A percentile compares a stretch with the other conserved stretches of the same genome.
phyloP scores from a whole-genome alignment of 2,797 vertebrate genomes.

The Aeoliscus strigatus region DNA sequence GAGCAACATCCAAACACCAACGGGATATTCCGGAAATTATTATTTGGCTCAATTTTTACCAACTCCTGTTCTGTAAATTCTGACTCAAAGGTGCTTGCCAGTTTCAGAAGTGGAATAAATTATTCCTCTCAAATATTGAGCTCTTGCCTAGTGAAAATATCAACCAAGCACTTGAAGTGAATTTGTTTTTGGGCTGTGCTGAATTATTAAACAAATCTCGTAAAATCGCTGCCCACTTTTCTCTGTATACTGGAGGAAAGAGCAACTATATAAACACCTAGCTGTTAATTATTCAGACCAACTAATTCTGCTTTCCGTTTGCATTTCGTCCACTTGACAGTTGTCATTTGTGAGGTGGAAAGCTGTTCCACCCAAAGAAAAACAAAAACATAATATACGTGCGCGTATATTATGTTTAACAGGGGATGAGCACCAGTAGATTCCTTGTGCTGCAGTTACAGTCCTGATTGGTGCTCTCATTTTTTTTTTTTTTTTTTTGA shows the following conservation, averaged over 20 bases:
- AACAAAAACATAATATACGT: conserved; percentile 6
- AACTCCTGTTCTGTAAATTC: conserved; percentile 33
- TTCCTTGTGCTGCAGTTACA: conserved; percentile 56
- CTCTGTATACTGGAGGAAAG: conserved; percentile 32
- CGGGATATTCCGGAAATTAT: conserved; percentile 49
- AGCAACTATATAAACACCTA: conserved; percentile 30
- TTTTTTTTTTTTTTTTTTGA: conserved; percentile 21
- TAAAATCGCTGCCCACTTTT: conserved; percentile 53
- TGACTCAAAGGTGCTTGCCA: conserved; percentile 43
- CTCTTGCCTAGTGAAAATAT: conserved; percentile 70
- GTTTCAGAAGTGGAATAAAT: conserved; percentile 56
- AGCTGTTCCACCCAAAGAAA: conserved; percentile 6
- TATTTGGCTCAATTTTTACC: conserved; percentile 25
- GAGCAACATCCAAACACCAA: too few relatives aligned
- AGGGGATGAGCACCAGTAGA: conserved; percentile 33
- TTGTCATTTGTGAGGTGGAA: conserved; percentile 3
- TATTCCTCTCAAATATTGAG: conserved; percentile 66
- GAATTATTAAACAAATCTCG: conserved; percentile 69
- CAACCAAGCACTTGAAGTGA: conserved; percentile 70
- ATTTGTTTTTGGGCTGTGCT: conserved; percentile 65
- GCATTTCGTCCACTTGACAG: conserved; percentile 12
- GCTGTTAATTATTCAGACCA: conserved; percentile 10
- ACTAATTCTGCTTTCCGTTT: conserved; percentile 27
- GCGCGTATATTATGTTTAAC: too few relatives aligned
- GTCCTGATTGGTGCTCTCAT: conserved; percentile 36